Percentiles rank a stretch among this genome's conserved stretches.
phyloP scores from a whole-genome alignment of 2,797 vertebrate genomes.

The Hafferia zeledoni region DNA sequence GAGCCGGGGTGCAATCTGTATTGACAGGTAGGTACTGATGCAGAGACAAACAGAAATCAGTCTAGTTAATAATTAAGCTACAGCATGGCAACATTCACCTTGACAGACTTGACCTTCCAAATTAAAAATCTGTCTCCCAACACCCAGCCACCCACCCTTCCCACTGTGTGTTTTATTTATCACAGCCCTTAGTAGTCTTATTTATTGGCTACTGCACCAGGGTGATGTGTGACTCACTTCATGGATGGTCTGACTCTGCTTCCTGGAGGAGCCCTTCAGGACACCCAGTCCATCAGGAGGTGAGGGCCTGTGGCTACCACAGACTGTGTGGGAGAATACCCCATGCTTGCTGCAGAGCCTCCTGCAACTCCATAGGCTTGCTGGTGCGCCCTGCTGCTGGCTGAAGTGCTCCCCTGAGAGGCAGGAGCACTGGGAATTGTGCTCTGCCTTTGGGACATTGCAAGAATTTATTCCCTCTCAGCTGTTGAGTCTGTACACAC shows the following conservation, averaged over 20 bases:
- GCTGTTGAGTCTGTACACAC: not conserved
- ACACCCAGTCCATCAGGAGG: not conserved
- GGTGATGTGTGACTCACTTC: not conserved
- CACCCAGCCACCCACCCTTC: too few species aligned
- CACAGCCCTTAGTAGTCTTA: not conserved
- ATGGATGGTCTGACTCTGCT: not conserved
- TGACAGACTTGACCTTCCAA: conserved; percentile 60
- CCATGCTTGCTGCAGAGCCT: not conserved
- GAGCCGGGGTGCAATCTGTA: conserved; percentile 32
- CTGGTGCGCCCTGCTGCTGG: not conserved
- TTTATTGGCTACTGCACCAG: not conserved
- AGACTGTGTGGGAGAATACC: fast-evolving
- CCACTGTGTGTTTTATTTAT: not conserved
- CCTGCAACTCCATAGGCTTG: not conserved
- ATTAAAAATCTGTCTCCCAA: not conserved
- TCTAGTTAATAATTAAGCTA: conserved; percentile 70
- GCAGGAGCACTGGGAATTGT: not conserved
- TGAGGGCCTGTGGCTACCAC: not conserved
- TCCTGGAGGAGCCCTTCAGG: not conserved
- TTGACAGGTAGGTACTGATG: conserved; percentile 44
- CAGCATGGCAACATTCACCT: conserved; percentile 57
- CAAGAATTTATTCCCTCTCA: not conserved
- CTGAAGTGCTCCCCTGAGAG: not conserved
- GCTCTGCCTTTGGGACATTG: not conserved
- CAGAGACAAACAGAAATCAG: conserved; percentile 63